A percentile compares a stretch with the other conserved stretches of the same genome.
Conservation (phyloP, 2,113 vertebrate genomes). For the Chitala chitala region DNA sequence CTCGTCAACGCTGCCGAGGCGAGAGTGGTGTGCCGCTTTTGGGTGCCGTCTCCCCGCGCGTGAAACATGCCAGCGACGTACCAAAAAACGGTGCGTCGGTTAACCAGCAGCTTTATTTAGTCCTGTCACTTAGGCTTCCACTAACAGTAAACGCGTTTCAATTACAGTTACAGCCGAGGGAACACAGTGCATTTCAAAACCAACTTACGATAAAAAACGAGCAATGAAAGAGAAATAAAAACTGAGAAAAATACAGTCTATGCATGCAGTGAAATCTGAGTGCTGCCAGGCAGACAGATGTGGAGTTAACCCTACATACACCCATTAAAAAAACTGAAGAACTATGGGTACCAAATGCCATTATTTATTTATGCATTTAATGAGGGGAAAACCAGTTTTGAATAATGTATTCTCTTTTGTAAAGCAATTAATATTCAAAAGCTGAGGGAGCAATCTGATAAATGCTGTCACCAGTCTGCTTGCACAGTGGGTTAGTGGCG, state of each 20-base stretch:
- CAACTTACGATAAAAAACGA: neutral
- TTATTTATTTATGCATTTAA: slow-evolving; percentile 28
- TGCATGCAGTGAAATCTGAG: neutral
- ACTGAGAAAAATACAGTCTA: neutral
- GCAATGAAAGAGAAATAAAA: neutral
- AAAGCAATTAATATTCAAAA: slow-evolving; percentile 18
- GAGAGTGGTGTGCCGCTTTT: neutral
- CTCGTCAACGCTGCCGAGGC: neutral
- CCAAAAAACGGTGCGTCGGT: neutral
- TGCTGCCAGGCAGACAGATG: slow-evolving; percentile 10
- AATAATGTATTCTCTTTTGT: slow-evolving; percentile 24
- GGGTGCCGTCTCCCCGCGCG: neutral
- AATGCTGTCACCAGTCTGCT: neutral
- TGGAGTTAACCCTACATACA: neutral
- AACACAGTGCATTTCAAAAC: neutral
- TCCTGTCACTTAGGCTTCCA: too few relatives aligned
- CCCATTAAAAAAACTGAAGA: neutral
- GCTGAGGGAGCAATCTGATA: slow-evolving; percentile 8
- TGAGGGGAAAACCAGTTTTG: neutral
- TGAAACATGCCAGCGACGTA: neutral
- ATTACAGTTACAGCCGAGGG: neutral
- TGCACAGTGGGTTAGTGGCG: neutral
- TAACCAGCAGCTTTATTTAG: neutral
- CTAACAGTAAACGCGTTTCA: neutral
- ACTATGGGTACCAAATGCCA: slow-evolving; percentile 17